Percentiles rank a stretch among this genome's conserved stretches.
Evolutionary conservation across 1,140 invertebrate species (phyloP).

Genomic region (Drosophila azteca): DNA sequence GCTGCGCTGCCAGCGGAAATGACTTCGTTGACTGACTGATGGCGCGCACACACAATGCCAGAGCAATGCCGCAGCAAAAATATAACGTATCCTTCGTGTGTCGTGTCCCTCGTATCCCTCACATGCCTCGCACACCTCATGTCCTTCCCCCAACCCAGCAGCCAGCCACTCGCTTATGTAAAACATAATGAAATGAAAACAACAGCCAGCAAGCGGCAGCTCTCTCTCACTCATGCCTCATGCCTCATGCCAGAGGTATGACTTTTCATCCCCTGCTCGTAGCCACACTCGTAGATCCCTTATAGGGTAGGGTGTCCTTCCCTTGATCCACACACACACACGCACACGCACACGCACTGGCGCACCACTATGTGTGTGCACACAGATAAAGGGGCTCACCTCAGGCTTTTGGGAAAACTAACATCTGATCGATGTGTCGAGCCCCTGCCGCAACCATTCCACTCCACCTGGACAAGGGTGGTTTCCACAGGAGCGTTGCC

Average conservation of each 20-base stretch:
- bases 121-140: neutral
- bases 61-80: constrained; percentile 32
- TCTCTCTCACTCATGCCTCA: constrained; percentile 30
- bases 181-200: constrained; percentile 71
- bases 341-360: constrained; percentile 12
- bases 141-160: neutral
- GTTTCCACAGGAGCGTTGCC: constrained; percentile 2
- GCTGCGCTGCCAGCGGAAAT: constrained; percentile 68
- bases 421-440: constrained; percentile 72
- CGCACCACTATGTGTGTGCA: no score
- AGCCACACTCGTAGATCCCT: no score
- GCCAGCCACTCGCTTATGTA: constrained; percentile 46
- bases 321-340: constrained; percentile 32
- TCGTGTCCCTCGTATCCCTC: constrained; percentile 11
- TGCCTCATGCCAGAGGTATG: constrained; percentile 30
- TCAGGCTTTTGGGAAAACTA: constrained; percentile 81
- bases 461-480: constrained; percentile 36
- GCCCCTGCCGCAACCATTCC: constrained; percentile 19
- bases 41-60: constrained; percentile 45
- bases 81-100: constrained; percentile 53
- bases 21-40: constrained; percentile 82
- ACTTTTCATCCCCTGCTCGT: constrained; percentile 73
- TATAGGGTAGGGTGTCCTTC: constrained; percentile 46
- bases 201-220: constrained; percentile 35
- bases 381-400: constrained; percentile 38